Evolutionary conservation across 2,888 invertebrate species (phyloP).

Genomic region (Tinea pellionella): DNA sequence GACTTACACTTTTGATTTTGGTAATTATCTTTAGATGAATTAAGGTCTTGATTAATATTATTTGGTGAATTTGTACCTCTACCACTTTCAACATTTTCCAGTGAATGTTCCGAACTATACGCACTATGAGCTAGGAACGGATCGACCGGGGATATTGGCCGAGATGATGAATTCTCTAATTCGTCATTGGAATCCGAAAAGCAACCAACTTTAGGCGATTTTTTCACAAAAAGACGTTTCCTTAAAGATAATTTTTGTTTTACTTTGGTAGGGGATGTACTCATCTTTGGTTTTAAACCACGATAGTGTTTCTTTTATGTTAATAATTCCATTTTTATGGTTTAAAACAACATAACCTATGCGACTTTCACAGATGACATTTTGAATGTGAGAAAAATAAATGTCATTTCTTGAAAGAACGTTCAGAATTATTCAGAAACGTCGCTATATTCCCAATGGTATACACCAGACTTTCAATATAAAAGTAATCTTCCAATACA

Average conservation of each 20-base stretch:
- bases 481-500: too few relatives aligned
- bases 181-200: conserved; percentile 61
- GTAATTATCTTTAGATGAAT: conserved; percentile 41
- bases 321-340: conserved; percentile 63
- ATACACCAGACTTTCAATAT: conserved; percentile 14
- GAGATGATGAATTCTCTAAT: conserved; percentile 49
- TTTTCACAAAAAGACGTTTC: conserved; percentile 61
- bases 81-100: conserved; percentile 31
- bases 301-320: conserved; percentile 46
- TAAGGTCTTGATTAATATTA: conserved; percentile 25
- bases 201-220: conserved; percentile 66
- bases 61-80: conserved; percentile 32
- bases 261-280: conserved; percentile 58
- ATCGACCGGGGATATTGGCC: conserved; percentile 61
- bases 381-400: conserved; percentile 30
- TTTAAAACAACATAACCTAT: conserved; percentile 57
- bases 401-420: conserved; percentile 16
- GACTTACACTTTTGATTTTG: conserved; percentile 45
- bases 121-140: conserved; percentile 59
- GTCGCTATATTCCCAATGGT: conserved; percentile 7
- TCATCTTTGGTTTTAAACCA: conserved; percentile 54
- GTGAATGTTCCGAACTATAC: conserved; percentile 33
- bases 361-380: conserved; percentile 36
- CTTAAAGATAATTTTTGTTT: conserved; percentile 63
- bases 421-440: conserved; percentile 17